Percentiles rank a stretch among this genome's conserved stretches.
Conservation (phyloP, 1,140 invertebrate genomes). For the Archivesica marissinica region DNA sequence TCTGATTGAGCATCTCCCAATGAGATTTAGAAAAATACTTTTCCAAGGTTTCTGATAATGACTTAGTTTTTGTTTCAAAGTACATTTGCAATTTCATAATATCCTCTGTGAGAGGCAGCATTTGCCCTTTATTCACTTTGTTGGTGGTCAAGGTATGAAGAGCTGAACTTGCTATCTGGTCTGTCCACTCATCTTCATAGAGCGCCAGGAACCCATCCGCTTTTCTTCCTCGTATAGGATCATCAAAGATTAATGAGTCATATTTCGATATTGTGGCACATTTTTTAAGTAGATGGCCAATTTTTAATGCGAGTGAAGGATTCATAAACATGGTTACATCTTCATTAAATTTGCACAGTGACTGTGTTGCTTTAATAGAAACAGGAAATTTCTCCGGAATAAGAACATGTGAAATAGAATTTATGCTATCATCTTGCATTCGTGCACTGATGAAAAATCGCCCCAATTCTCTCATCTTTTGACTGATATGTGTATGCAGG, state of each 20-base stretch:
- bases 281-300: conserved; percentile 35
- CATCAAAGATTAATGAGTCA: not conserved
- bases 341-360: conserved; percentile 14
- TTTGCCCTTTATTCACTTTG: conserved; percentile 27
- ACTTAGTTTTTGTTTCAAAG: conserved; percentile 25
- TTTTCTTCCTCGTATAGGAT: not conserved
- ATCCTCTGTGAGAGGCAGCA: not conserved
- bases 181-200: conserved; percentile 10
- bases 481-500: conserved; percentile 4
- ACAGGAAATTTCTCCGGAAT: conserved; percentile 12
- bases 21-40: conserved; percentile 14
- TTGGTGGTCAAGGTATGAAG: conserved; percentile 12
- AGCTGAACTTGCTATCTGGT: not conserved
- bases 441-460: conserved; percentile 11
- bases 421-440: conserved; percentile 1
- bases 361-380: not conserved
- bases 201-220: conserved; percentile 30
- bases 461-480: too few species aligned
- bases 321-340: conserved; percentile 11
- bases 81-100: conserved; percentile 18
- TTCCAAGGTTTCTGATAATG: not conserved
- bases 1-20: conserved; percentile 47
- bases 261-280: conserved; percentile 20
- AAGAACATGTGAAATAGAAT: not conserved
- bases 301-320: conserved; percentile 28